Evolutionary conservation across 2,888 invertebrate species (phyloP).

Genomic region (Xanthorhoe spadicearia): DNA sequence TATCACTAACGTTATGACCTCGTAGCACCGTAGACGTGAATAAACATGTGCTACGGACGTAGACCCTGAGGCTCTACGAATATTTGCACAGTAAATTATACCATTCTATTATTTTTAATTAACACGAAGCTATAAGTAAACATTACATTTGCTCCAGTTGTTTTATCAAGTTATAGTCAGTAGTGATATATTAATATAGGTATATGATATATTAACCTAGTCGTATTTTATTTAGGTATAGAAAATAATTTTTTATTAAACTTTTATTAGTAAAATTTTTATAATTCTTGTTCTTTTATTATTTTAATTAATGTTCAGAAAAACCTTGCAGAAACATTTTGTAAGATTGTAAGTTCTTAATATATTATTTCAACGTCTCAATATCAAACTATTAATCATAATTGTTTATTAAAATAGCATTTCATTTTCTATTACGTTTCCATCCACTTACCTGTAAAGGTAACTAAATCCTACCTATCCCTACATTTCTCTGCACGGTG

Average conservation of each 20-base stretch:
- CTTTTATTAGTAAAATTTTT: too few species aligned
- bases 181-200: too few species aligned
- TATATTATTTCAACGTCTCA: too few species aligned
- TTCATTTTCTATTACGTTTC: neutral
- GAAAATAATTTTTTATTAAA: too few species aligned
- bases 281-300: too few species aligned
- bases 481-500: constrained; percentile 4
- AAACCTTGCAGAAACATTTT: too few species aligned
- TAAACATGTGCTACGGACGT: constrained; percentile 70
- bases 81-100: constrained; percentile 32
- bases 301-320: too few species aligned
- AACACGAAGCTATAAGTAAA: constrained; percentile 5
- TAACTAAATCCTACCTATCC: neutral
- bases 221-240: too few species aligned
- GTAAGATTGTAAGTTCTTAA: too few species aligned
- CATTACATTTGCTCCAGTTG: neutral
- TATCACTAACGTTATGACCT: constrained; percentile 11
- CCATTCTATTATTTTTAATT: constrained; percentile 28
- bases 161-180: neutral
- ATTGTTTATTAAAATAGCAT: neutral
- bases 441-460: neutral
- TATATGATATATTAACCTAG: too few species aligned
- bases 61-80: constrained; percentile 46
- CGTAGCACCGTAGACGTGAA: constrained; percentile 63
- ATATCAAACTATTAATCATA: too few species aligned